phyloP scores from a whole-genome alignment of 35 echinoderm and acorn worm species.

The Stichopus chloronotus region DNA sequence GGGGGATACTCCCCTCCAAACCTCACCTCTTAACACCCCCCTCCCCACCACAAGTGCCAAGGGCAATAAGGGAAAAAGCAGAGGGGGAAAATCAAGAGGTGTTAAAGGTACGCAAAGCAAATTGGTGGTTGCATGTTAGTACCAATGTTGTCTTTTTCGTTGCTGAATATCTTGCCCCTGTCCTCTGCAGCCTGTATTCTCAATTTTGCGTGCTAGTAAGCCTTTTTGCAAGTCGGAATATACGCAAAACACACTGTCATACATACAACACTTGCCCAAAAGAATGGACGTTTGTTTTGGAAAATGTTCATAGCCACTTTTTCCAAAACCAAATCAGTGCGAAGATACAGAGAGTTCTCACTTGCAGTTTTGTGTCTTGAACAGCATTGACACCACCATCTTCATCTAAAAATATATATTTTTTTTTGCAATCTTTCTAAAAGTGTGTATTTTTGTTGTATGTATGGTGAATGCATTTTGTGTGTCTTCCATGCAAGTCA shows the following conservation, averaged over 20 bases:
- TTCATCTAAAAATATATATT: too few species aligned
- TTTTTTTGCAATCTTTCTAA: too few species aligned
- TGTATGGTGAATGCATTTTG: too few species aligned
- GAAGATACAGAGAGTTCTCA: too few species aligned
- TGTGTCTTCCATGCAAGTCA: too few species aligned
- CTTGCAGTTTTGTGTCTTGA: too few species aligned
- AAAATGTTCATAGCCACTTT: too few species aligned
- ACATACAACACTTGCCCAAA: not conserved
- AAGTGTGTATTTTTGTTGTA: too few species aligned
- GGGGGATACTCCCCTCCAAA: slow-evolving; percentile 26
- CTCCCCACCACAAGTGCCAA: not conserved
- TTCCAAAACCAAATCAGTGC: too few species aligned
- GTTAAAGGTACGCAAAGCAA: slow-evolving; percentile 61
- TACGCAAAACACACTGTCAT: not conserved
- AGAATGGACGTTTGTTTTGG: not conserved
- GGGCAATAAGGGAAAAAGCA: slow-evolving; percentile 52
- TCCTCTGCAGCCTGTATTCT: not conserved
- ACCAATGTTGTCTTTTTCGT: not conserved
- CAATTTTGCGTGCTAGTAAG: not conserved
- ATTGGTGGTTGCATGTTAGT: not conserved
- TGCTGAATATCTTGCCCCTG: not conserved
- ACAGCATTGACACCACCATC: too few species aligned
- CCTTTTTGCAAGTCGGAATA: not conserved
- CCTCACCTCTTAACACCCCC: slow-evolving; percentile 5
- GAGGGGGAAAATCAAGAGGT: slow-evolving; percentile 52